Conservation (phyloP, 2,797 vertebrate species). For the Cirrhinus mrigala region DNA sequence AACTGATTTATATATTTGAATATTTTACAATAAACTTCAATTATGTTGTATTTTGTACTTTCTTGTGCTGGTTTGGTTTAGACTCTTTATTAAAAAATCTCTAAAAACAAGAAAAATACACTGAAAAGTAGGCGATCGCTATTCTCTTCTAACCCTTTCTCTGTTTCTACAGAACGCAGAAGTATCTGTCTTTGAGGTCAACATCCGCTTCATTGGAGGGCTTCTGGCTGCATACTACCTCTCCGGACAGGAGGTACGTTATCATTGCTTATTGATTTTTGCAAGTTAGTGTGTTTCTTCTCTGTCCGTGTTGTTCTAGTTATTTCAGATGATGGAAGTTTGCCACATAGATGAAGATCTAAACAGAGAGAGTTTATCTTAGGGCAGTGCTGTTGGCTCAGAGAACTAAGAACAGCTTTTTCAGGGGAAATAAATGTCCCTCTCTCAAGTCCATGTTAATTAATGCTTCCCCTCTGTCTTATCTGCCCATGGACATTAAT, state of each 20-base stretch:
- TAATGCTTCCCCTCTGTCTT: slow-evolving; percentile 26
- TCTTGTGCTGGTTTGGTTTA: not conserved
- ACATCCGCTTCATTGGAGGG: slow-evolving; percentile 98
- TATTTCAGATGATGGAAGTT: not conserved
- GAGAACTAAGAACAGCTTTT: slow-evolving; percentile 12
- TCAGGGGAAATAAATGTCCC: slow-evolving; percentile 45
- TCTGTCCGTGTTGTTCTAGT: not conserved
- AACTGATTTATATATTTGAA: not conserved
- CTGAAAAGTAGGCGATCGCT: not conserved
- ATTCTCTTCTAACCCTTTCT: slow-evolving; percentile 44
- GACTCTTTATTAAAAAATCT: not conserved
- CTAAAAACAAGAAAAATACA: not conserved
- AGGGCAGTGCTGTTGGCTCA: not conserved
- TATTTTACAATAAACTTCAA: not conserved
- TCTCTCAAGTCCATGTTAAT: slow-evolving; percentile 48
- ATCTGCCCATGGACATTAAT: slow-evolving; percentile 40
- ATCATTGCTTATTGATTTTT: slow-evolving; percentile 34
- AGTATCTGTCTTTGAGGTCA: slow-evolving; percentile 99
- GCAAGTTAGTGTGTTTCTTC: not conserved
- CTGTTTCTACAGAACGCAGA: slow-evolving; percentile 88
- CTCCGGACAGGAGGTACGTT: slow-evolving; percentile 94
- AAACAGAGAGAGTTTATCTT: not conserved
- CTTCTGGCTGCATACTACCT: slow-evolving; percentile 95
- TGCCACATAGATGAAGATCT: not conserved
- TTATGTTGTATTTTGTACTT: not conserved